A percentile compares a stretch with the other conserved stretches of the same genome.
These are phyloP conservation scores for Dasyurus viverrinus DNA, from an alignment of 2,113 vertebrate genomes.

Conservation along the genomic window DNA sequence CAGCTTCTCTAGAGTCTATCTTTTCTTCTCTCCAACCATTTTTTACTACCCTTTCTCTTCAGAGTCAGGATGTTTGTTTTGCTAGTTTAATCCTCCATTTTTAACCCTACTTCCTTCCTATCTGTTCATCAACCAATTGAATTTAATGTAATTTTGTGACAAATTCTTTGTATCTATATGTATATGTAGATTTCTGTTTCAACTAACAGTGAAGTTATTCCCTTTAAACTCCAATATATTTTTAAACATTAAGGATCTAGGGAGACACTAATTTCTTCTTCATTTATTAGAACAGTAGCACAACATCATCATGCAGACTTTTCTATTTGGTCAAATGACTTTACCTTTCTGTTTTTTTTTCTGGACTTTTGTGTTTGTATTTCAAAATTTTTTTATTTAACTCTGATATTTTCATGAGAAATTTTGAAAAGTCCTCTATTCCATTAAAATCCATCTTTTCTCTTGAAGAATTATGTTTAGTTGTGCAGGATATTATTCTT, in stretches of 20 bases:
- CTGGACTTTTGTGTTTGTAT: background rate
- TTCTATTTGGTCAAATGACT: background rate
- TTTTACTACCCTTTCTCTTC: background rate
- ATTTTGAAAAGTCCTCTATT: background rate
- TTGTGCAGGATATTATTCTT: background rate
- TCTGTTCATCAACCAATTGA: background rate
- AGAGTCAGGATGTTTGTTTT: background rate
- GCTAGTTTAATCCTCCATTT: background rate
- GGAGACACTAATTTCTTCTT: background rate
- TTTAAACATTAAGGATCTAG: background rate
- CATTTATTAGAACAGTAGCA: background rate
- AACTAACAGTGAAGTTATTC: background rate
- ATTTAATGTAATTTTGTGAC: background rate
- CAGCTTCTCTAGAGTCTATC: background rate
- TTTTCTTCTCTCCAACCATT: background rate
- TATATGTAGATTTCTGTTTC: background rate
- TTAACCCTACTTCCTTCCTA: background rate
- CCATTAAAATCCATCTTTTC: background rate
- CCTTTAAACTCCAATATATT: background rate
- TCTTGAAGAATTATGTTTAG: background rate
- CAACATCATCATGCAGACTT: background rate
- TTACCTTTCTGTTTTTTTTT: background rate
- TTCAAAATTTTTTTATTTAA: background rate
- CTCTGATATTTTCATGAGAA: background rate
- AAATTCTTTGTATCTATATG: background rate